Evolutionary conservation across 2,888 invertebrate genomes (phyloP).

Genomic region (Timema podura): DNA sequence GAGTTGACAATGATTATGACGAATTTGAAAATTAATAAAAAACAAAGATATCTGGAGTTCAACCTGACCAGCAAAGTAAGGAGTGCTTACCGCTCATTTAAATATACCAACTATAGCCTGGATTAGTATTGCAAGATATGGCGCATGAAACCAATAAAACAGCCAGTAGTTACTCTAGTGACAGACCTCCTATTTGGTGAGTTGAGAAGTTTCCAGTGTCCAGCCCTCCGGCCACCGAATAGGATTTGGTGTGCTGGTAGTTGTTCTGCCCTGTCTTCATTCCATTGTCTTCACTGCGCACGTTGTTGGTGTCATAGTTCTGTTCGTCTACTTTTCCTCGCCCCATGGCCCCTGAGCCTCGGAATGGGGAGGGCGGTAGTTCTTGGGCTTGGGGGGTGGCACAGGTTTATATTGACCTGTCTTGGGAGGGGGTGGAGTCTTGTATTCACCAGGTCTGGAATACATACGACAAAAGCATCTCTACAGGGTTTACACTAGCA

Average conservation of each 20-base stretch:
- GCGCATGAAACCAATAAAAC: no score
- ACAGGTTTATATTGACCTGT: conserved; percentile 72
- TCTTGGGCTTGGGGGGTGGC: conserved; percentile 90
- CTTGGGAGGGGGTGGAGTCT: conserved; percentile 38
- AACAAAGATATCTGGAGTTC: no score
- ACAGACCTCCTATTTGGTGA: conserved; percentile 51
- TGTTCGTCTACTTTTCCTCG: conserved; percentile 24
- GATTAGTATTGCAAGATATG: no score
- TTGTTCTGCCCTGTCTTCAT: conserved; percentile 14
- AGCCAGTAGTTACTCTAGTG: no score
- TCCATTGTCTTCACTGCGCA: neutral
- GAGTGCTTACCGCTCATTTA: no score
- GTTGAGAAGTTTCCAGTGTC: conserved; percentile 37
- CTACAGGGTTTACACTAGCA: no score
- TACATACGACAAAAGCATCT: no score
- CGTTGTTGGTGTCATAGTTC: conserved; percentile 3
- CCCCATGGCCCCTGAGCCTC: conserved; percentile 22
- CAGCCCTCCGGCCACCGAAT: conserved; percentile 47
- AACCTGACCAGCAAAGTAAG: no score
- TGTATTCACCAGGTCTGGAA: conserved; percentile 31
- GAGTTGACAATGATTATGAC: no score
- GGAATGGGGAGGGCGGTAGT: conserved; percentile 71
- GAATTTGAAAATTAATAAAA: no score
- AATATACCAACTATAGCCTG: no score
- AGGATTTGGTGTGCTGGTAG: conserved; percentile 51